phyloP scores from a whole-genome alignment of 2,888 invertebrate species.

The Lissonota sp. region DNA sequence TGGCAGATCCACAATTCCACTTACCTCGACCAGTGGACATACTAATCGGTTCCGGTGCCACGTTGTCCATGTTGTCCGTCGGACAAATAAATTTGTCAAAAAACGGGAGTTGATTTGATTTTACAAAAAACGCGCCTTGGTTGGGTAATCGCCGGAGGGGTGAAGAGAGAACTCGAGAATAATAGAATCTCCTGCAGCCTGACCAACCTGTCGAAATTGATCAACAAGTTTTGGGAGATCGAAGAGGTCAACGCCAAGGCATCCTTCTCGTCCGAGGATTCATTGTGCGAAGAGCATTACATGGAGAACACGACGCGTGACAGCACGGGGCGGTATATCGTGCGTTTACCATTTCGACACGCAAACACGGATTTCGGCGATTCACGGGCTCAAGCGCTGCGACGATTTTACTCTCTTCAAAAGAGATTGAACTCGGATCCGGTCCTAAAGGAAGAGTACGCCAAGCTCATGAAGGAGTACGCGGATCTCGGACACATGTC shows the following conservation, averaged over 20 bases:
- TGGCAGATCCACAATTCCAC: constrained; percentile 56
- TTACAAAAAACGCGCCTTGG: constrained; percentile 38
- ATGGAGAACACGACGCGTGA: not conserved
- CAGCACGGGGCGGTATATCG: constrained; percentile 26
- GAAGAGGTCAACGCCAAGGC: constrained; percentile 7
- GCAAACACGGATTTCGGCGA: constrained; percentile 49
- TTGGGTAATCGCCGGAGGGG: constrained; percentile 17
- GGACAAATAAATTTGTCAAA: constrained; percentile 50
- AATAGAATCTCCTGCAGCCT: constrained; percentile 10
- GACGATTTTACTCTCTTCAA: no score
- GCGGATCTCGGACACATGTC: constrained; percentile 22
- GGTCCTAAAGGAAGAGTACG: no score
- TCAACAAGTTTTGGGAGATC: constrained; percentile 37
- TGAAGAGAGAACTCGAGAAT: not conserved
- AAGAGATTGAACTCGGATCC: no score
- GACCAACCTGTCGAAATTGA: not conserved
- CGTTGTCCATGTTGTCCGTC: constrained; percentile 49
- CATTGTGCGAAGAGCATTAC: constrained; percentile 20
- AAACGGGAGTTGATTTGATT: constrained; percentile 24
- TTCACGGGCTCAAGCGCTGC: constrained; percentile 51
- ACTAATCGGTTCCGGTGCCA: constrained; percentile 46
- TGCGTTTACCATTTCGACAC: constrained; percentile 29
- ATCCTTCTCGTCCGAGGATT: constrained; percentile 23
- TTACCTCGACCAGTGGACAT: constrained; percentile 44
- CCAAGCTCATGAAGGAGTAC: no score